A percentile compares a stretch with the other conserved stretches of the same genome.
Evolutionary conservation across 1,140 invertebrate genomes (phyloP).

Genomic region (Wiebesia pumilae): DNA sequence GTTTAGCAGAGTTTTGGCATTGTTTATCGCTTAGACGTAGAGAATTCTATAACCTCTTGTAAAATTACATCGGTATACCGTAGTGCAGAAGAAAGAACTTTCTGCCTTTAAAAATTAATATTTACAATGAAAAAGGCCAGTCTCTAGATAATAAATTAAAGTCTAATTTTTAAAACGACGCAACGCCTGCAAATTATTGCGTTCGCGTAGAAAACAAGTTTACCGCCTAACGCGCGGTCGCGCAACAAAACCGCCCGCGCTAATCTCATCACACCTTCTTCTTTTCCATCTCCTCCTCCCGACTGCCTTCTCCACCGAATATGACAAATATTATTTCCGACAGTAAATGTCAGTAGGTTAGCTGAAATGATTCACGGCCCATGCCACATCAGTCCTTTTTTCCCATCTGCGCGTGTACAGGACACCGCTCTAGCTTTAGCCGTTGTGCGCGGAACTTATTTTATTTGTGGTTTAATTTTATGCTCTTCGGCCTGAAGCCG

Average conservation of each 20-base stretch:
- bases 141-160: constrained; percentile 25
- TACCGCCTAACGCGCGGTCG: background rate
- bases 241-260: constrained; percentile 39
- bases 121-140: background rate
- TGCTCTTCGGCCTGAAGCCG: background rate
- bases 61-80: background rate
- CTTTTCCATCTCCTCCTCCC: constrained; percentile 18
- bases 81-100: background rate
- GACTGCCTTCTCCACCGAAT: background rate
- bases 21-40: background rate
- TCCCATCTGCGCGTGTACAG: background rate
- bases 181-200: background rate
- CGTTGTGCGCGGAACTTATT: constrained; percentile 1
- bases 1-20: background rate
- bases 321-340: constrained; percentile 54
- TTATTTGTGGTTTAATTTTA: constrained; percentile 53
- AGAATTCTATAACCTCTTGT: background rate
- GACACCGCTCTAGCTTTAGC: background rate
- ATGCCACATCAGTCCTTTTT: constrained; percentile 40
- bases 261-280: constrained; percentile 50
- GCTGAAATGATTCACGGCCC: constrained; percentile 41
- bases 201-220: constrained; percentile 24
- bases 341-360: constrained; percentile 53
- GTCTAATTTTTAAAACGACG: constrained; percentile 47
- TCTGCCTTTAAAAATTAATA: background rate